Evolutionary conservation across 2,888 invertebrate genomes (phyloP).

Genomic region (Lymantria monacha): DNA sequence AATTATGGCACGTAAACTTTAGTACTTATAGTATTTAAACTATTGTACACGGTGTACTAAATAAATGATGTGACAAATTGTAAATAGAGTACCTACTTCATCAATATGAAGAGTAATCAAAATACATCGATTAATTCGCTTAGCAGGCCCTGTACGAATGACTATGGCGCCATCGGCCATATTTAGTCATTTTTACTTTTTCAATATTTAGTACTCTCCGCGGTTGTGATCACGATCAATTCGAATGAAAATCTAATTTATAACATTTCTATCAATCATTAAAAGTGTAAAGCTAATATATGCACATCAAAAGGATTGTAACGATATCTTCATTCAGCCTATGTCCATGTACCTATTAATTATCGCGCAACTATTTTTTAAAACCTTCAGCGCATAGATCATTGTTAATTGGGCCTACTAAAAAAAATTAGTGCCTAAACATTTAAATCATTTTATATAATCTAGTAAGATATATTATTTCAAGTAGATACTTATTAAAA

Average conservation of each 20-base stretch:
- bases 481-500: too few relatives aligned
- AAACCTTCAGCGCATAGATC: too few relatives aligned
- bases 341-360: too few relatives aligned
- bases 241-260: neutral
- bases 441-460: too few relatives aligned
- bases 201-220: neutral
- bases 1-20: too few relatives aligned
- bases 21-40: constrained; percentile 2
- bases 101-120: constrained; percentile 15
- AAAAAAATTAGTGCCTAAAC: too few relatives aligned
- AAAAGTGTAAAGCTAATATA: too few relatives aligned
- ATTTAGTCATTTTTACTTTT: constrained; percentile 29
- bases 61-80: constrained; percentile 36
- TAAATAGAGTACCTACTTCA: constrained; percentile 21
- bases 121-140: constrained; percentile 18
- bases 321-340: too few relatives aligned
- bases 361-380: too few relatives aligned
- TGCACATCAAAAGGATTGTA: too few relatives aligned
- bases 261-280: neutral
- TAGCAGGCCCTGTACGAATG: constrained; percentile 19
- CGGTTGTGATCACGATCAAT: neutral
- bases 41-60: constrained; percentile 25
- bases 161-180: constrained; percentile 32
- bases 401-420: too few relatives aligned
- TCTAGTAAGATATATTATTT: too few relatives aligned